These are phyloP conservation scores for Sebastes elongatus DNA, from an alignment of 2,797 vertebrate species.

Conservation along the genomic window DNA sequence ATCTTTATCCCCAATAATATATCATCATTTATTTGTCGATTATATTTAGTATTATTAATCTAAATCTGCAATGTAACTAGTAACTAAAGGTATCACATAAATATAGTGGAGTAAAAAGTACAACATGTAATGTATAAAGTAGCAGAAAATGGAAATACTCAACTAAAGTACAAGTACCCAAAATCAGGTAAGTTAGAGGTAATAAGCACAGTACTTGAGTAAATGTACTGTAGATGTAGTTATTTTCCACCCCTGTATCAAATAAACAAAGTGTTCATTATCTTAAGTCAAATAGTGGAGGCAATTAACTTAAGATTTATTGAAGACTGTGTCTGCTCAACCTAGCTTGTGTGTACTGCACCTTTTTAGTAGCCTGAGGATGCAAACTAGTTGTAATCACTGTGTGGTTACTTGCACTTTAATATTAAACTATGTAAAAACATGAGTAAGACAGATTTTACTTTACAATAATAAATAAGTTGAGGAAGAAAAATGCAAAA, in stretches of 20 bases:
- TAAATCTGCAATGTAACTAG: too few species aligned
- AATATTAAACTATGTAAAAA: neutral
- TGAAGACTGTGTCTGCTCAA: neutral
- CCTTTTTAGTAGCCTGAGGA: neutral
- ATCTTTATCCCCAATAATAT: too few species aligned
- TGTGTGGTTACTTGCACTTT: neutral
- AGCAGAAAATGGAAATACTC: too few species aligned
- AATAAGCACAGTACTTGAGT: too few species aligned
- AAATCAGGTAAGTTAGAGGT: too few species aligned
- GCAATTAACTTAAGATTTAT: neutral
- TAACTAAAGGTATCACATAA: too few species aligned
- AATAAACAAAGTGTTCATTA: conserved; percentile 5
- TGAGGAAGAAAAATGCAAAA: neutral
- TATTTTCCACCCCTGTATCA: neutral
- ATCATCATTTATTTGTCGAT: too few species aligned
- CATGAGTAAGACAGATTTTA: neutral
- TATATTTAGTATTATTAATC: too few species aligned
- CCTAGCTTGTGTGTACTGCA: neutral
- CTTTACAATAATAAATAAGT: neutral
- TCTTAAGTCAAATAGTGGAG: neutral
- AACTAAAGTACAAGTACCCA: too few species aligned
- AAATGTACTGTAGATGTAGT: too few species aligned
- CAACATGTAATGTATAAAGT: too few species aligned
- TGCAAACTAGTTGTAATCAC: neutral
- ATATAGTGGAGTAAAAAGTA: too few species aligned